Evolutionary conservation across 37 sponge, comb jelly and placozoan genomes (phyloP), one percentile per base, ranked within the genome.

Genomic region (Cladorhizidae sp.): DNA sequence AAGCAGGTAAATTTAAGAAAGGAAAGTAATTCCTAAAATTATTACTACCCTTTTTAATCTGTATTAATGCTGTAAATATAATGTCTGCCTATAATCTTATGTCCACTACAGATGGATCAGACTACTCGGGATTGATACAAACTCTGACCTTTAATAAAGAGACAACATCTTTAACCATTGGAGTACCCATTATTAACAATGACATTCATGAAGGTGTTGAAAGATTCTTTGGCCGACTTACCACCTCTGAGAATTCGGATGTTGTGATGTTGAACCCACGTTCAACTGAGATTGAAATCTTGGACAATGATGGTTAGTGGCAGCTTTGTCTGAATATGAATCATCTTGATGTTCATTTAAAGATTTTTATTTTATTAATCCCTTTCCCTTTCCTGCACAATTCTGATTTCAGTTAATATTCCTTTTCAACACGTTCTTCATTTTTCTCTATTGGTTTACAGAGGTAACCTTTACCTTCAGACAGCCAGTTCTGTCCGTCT

Each of bases 381-480:
- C n/a, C n/a, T n/a, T n/a, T n/a, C n/a, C n/a, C n/a, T n/a, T n/a
- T n/a, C n/a, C n/a, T n/a, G n/a, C n/a, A n/a, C n/a, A 45, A 45
- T 45, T 45, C 49, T 45, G 5, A 45, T 45, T 45, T 45, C 49
- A 45, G n/a, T n/a, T 58, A 26, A 26, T 18, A 58, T 58, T 58
- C 3, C 14, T 58, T 26, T 58, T 58, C 26, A 15, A 52, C 11
- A 52, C 11, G 15, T 18, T 18, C 15, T 52, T 25, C 5, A 2
- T 67, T 20, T 35, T 32, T 33, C 3, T 18, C 3, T 58, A 58
- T 25, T 58, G 3, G 2, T 9, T 7, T 54, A 40, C 61, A 72
- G 72, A 40, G 20, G 64, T 81, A 31, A 29, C 26, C 21, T 72
- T 81, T 42, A 72, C 49, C 22, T 81, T 80, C 72, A 2, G 35